These are phyloP conservation scores for Helogale parvula DNA, from an alignment of 2,113 vertebrate species.

Conservation along the genomic window DNA sequence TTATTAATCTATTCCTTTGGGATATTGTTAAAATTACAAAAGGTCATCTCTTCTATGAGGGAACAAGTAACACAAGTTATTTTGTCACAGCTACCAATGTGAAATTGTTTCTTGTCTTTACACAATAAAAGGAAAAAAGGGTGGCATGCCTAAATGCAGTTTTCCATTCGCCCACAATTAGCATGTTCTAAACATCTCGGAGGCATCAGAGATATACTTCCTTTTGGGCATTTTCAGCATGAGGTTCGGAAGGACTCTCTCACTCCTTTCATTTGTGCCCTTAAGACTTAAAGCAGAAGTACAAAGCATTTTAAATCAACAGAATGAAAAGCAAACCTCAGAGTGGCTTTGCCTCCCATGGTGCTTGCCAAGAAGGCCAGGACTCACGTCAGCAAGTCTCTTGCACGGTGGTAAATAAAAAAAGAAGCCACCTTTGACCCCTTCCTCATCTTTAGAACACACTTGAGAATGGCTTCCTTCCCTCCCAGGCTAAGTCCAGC, in stretches of 20 bases:
- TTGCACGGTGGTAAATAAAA: conserved; percentile 39
- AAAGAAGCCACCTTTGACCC: conserved; percentile 46
- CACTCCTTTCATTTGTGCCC: conserved; percentile 59
- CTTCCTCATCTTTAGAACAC: conserved; percentile 78
- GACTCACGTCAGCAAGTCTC: conserved; percentile 54
- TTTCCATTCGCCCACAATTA: not conserved
- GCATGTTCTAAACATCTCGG: conserved; percentile 2
- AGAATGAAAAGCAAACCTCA: conserved; percentile 69
- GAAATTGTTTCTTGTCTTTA: conserved; percentile 14
- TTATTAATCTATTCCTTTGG: conserved; percentile 48
- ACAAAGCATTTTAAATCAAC: conserved; percentile 51
- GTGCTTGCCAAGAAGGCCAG: conserved; percentile 53
- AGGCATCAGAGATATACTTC: not conserved
- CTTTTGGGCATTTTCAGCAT: conserved; percentile 47
- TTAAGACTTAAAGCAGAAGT: conserved; percentile 64
- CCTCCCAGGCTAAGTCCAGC: conserved; percentile 57
- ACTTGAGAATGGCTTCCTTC: conserved; percentile 65
- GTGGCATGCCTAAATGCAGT: not conserved
- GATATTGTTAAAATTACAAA: conserved; percentile 54
- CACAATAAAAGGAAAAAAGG: not conserved
- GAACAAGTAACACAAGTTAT: not conserved
- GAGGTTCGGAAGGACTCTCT: conserved; percentile 46
- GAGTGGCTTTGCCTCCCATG: not conserved
- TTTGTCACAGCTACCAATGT: not conserved
- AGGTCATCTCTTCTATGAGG: not conserved